A percentile compares a stretch with the other conserved stretches of the same genome.
Evolutionary conservation across 30 jellyfish, hydroid and myxozoan genomes (phyloP).

Genomic region (Aurelia coerulea): DNA sequence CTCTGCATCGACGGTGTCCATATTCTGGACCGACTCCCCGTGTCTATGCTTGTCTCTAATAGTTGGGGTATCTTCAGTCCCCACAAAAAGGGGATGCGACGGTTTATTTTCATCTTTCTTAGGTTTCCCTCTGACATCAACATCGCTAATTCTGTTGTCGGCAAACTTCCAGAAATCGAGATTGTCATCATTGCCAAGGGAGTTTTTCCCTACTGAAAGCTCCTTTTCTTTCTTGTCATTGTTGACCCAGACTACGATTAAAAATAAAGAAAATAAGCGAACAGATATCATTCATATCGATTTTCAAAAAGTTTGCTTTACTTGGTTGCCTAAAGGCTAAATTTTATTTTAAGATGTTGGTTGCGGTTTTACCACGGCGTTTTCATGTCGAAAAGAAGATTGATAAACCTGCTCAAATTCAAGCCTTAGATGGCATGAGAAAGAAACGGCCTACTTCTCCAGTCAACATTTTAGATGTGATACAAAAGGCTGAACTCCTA

Average conservation of each 20-base stretch:
- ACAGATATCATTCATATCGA: not conserved
- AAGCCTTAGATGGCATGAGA: no score
- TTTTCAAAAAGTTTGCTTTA: no score
- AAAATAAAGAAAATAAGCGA: no score
- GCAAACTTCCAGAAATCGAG: constrained; percentile 47
- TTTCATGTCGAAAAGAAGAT: no score
- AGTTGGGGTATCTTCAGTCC: constrained; percentile 64
- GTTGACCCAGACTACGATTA: constrained; percentile 56
- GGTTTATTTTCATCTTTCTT: constrained; percentile 12
- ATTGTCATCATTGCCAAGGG: constrained; percentile 3
- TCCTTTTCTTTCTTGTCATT: constrained; percentile 72
- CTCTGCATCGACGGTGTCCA: constrained; percentile 65
- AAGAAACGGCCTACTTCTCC: no score
- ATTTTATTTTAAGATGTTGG: no score
- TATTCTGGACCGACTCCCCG: constrained; percentile 15
- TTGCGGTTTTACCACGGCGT: no score
- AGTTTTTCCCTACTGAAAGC: constrained; percentile 36
- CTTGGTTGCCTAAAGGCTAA: no score
- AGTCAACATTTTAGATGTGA: no score
- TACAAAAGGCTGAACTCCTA: no score
- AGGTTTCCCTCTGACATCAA: not conserved
- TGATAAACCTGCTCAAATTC: no score
- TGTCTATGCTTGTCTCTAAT: constrained; percentile 11
- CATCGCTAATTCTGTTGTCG: constrained; percentile 32
- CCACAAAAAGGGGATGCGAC: constrained; percentile 40